A percentile compares a stretch with the other conserved stretches of the same genome.
Conservation (phyloP, 1,140 invertebrate genomes). For the Andrena cerasifolii region DNA sequence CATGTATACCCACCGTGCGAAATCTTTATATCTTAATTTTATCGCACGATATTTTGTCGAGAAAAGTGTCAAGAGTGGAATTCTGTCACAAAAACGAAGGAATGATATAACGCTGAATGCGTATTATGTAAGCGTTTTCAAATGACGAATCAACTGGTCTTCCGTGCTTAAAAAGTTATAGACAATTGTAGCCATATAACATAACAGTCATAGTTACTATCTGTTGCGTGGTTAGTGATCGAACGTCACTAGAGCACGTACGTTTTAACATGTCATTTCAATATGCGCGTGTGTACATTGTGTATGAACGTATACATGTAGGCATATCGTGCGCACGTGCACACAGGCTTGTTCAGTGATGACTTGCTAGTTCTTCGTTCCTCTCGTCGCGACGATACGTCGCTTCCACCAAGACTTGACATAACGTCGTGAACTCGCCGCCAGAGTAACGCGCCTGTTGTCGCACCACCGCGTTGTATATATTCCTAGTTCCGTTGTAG, state of each 20-base stretch:
- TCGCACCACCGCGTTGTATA: neutral
- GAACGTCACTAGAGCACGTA: neutral
- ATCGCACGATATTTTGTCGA: slow-evolving; percentile 1
- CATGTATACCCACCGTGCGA: too few relatives aligned
- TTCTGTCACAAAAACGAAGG: neutral
- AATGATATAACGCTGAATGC: neutral
- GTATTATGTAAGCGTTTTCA: neutral
- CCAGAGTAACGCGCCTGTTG: neutral
- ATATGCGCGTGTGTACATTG: neutral
- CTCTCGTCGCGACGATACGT: neutral
- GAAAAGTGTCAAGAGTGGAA: neutral
- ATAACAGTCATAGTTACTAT: neutral
- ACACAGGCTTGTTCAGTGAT: neutral
- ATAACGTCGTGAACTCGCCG: neutral
- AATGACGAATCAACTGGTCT: neutral
- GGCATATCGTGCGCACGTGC: neutral
- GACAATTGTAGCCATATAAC: neutral
- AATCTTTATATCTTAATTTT: too few relatives aligned
- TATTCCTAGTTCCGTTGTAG: neutral
- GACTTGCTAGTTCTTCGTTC: slow-evolving; percentile 31
- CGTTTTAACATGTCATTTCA: neutral
- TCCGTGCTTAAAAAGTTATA: neutral
- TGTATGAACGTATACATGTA: neutral
- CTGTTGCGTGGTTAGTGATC: neutral
- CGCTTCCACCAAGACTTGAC: neutral